Conservation (phyloP, 2,888 invertebrate genomes). For the Thereva nobilitata region DNA sequence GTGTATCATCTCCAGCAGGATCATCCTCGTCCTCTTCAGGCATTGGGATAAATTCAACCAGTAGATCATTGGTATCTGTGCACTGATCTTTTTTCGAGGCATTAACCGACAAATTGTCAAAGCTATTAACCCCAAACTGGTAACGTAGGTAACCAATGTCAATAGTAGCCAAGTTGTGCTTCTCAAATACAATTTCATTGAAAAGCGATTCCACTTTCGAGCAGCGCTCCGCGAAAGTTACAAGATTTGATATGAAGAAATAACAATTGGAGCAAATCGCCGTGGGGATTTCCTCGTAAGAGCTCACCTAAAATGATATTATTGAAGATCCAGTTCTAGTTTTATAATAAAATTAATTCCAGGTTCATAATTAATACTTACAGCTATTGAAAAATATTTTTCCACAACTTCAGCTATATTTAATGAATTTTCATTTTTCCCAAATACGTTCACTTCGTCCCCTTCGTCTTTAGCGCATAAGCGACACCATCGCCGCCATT, state of each 20-base stretch:
- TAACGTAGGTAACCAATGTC: constrained; percentile 24
- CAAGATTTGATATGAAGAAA: constrained; percentile 27
- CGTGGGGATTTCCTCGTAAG: constrained; percentile 34
- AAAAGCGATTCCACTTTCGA: constrained; percentile 39
- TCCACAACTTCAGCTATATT: constrained; percentile 34
- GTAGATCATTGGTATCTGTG: constrained; percentile 38
- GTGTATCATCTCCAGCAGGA: neutral
- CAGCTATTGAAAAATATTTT: constrained; percentile 37
- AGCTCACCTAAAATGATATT: constrained; percentile 32
- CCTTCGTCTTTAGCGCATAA: constrained; percentile 39
- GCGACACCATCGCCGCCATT: constrained; percentile 42
- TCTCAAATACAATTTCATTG: constrained; percentile 30
- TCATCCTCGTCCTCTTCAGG: constrained; percentile 1
- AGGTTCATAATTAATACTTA: neutral
- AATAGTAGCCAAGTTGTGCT: constrained; percentile 22
- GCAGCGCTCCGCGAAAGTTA: constrained; percentile 34
- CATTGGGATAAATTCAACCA: constrained; percentile 23
- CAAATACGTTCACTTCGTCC: constrained; percentile 35
- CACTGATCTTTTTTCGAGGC: constrained; percentile 26
- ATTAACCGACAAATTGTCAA: neutral
- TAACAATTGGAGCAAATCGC: constrained; percentile 38
- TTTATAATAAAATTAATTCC: neutral
- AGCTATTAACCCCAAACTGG: constrained; percentile 35
- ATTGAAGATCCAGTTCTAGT: too few relatives aligned
- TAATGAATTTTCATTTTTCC: constrained; percentile 36